Evolutionary conservation across 2,797 vertebrate genomes (phyloP).

Genomic region (Rhynchotus rufescens): DNA sequence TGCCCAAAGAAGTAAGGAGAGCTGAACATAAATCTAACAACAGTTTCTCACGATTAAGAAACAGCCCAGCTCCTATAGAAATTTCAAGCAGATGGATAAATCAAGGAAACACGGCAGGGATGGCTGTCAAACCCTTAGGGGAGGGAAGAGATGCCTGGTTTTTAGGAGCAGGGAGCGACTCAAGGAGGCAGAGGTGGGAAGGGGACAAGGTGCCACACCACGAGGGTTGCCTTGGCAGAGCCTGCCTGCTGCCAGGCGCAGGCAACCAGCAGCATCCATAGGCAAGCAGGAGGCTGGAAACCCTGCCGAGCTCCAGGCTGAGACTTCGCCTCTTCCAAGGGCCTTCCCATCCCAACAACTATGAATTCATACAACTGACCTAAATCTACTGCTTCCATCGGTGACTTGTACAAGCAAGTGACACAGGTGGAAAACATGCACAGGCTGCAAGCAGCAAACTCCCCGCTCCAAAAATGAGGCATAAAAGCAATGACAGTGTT

Average conservation of each 20-base stretch:
- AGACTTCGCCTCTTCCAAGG: neutral
- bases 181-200: neutral
- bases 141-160: neutral
- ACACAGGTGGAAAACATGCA: neutral
- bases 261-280: neutral
- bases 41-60: neutral
- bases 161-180: neutral
- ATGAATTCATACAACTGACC: neutral
- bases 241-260: neutral
- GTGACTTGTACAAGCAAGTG: neutral
- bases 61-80: neutral
- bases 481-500: rapidly evolving
- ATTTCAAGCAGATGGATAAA: slow-evolving; percentile 39
- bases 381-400: neutral
- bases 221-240: rapidly evolving
- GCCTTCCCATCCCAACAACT: neutral
- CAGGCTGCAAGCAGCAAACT: neutral
- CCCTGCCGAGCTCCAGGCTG: neutral
- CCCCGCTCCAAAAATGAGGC: rapidly evolving
- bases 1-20: neutral
- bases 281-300: neutral
- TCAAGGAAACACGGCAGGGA: neutral
- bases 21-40: neutral
- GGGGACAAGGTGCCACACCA: neutral
- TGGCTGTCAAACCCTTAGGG: neutral